Conservation (phyloP, 2,888 invertebrate genomes). For the Latheticus oryzae region DNA sequence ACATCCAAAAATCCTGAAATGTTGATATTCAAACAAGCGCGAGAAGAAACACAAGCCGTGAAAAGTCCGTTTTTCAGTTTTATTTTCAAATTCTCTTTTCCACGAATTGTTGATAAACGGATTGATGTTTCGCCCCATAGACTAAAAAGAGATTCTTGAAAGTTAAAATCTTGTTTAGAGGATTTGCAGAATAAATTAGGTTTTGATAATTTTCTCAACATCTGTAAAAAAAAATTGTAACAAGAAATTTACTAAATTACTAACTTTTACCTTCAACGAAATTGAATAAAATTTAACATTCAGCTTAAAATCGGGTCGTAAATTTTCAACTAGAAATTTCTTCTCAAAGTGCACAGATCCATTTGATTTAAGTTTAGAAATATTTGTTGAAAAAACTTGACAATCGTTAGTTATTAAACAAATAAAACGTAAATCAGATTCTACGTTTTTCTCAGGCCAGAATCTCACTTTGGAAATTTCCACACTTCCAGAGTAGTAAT, state of each 20-base stretch:
- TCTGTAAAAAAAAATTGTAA: not conserved
- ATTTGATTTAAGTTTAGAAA: constrained; percentile 7
- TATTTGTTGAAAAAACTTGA: not conserved
- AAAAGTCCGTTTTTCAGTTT: not conserved
- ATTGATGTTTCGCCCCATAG: constrained; percentile 3
- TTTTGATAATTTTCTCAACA: not conserved
- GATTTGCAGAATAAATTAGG: not conserved
- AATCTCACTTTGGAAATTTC: not conserved
- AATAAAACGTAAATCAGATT: constrained; percentile 5
- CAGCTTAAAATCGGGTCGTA: constrained; percentile 7
- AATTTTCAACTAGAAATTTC: not conserved
- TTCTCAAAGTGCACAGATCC: constrained; percentile 1
- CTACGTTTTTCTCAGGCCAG: not conserved
- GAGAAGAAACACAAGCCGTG: not conserved
- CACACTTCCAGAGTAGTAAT: constrained; percentile 3
- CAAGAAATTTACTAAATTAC: not conserved
- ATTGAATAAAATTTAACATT: not conserved
- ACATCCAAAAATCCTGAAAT: constrained; percentile 9
- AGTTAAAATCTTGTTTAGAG: not conserved
- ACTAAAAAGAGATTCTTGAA: constrained; percentile 2
- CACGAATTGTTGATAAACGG: not conserved
- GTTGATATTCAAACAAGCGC: not conserved
- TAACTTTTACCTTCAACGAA: constrained; percentile 1
- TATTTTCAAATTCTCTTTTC: not conserved
- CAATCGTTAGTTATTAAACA: constrained; percentile 2